These are phyloP conservation scores for Pelecanoides urinatrix DNA, from an alignment of 2,113 vertebrate genomes.

Conservation along the genomic window DNA sequence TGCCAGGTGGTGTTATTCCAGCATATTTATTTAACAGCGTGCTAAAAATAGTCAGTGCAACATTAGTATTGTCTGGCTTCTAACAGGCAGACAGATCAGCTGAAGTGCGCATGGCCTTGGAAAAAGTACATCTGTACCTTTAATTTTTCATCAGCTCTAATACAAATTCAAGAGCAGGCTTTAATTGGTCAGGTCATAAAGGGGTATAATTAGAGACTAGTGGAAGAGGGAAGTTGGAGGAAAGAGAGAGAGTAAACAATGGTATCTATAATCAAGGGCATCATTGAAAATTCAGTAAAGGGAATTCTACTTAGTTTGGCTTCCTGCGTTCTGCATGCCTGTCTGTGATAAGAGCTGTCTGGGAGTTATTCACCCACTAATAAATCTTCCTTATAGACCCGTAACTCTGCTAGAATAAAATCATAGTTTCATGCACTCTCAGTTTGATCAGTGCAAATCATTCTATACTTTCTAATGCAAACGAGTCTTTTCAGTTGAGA, in stretches of 20 bases:
- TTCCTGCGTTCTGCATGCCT: constrained; percentile 58
- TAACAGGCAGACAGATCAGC: constrained; percentile 15
- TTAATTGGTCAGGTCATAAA: constrained; percentile 62
- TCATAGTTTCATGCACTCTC: constrained; percentile 21
- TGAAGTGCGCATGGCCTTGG: neutral
- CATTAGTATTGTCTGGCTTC: constrained; percentile 48
- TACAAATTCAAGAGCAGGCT: constrained; percentile 55
- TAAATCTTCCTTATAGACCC: constrained; percentile 48
- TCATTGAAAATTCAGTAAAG: constrained; percentile 68
- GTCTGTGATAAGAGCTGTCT: constrained; percentile 61
- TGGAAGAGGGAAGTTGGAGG: constrained; percentile 43
- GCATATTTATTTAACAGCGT: constrained; percentile 17
- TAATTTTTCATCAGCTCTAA: constrained; percentile 67
- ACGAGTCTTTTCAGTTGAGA: neutral
- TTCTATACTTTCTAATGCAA: constrained; percentile 1
- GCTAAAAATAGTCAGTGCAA: constrained; percentile 52
- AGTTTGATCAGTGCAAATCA: constrained; percentile 38
- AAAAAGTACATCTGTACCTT: constrained; percentile 53
- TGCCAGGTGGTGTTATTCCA: constrained; percentile 55
- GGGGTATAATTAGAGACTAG: constrained; percentile 62
- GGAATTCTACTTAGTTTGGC: constrained; percentile 60
- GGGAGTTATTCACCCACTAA: constrained; percentile 60
- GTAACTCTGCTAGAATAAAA: constrained; percentile 35
- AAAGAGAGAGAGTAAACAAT: constrained; percentile 62
- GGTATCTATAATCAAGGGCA: constrained; percentile 69